Conservation (phyloP, 1,140 invertebrate genomes). For the Musca domestica region DNA sequence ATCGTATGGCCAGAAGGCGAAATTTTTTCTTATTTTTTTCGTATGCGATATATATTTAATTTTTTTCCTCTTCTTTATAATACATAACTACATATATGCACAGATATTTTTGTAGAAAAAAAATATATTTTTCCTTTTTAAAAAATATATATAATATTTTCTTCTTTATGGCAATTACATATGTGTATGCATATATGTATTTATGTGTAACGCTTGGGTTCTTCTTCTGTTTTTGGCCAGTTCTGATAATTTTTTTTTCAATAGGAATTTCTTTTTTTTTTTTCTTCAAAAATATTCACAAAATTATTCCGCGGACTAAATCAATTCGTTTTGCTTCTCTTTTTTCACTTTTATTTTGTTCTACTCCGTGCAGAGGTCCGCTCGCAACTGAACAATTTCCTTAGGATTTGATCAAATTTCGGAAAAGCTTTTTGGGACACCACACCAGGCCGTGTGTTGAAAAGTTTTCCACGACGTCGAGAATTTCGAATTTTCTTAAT, state of each 20-base stretch:
- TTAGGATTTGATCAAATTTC: not conserved
- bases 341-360: slow-evolving; percentile 51
- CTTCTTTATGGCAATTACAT: slow-evolving; percentile 36
- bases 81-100: slow-evolving; percentile 19
- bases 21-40: slow-evolving; percentile 10
- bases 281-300: slow-evolving; percentile 32
- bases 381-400: slow-evolving; percentile 49
- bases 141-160: no score
- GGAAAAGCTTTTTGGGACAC: slow-evolving; percentile 7
- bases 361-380: slow-evolving; percentile 55
- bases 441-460: not conserved
- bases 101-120: slow-evolving; percentile 38
- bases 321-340: slow-evolving; percentile 38
- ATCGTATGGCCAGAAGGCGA: slow-evolving; percentile 1
- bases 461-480: not conserved
- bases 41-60: slow-evolving; percentile 33
- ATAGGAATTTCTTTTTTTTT: no score
- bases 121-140: not conserved
- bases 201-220: slow-evolving; percentile 33
- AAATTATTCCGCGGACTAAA: slow-evolving; percentile 53
- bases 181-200: slow-evolving; percentile 27
- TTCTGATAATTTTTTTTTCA: no score
- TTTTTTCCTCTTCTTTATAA: slow-evolving; percentile 40
- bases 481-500: no score
- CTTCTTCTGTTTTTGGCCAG: no score